Evolutionary conservation across 2,888 invertebrate genomes (phyloP).

Genomic region (Arenicola marina): DNA sequence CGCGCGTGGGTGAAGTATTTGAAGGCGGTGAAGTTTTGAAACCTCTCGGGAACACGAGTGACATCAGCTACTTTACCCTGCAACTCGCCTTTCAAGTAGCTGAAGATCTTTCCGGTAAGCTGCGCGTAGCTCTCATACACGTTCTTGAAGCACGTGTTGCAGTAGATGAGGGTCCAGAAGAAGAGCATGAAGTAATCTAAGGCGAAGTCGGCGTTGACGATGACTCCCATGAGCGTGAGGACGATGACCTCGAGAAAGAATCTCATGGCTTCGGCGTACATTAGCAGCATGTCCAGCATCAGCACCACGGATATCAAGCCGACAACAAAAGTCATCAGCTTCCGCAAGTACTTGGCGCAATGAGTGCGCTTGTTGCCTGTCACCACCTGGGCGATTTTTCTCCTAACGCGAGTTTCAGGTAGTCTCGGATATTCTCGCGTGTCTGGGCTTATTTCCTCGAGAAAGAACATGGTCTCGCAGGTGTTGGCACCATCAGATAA

Average conservation of each 20-base stretch:
- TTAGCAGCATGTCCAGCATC: not conserved
- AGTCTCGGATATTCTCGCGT: not conserved
- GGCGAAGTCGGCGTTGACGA: not conserved
- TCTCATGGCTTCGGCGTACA: constrained; percentile 1
- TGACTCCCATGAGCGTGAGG: not conserved
- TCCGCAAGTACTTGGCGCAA: not conserved
- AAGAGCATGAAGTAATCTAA: constrained; percentile 1
- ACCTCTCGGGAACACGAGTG: not conserved
- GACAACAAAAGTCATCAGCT: not conserved
- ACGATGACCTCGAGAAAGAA: not conserved
- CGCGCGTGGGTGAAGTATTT: not conserved
- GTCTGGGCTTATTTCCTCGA: not conserved
- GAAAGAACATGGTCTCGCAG: not conserved
- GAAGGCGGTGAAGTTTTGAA: not conserved
- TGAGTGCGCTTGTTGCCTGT: too few species aligned
- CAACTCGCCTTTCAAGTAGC: not conserved
- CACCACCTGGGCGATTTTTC: too few species aligned
- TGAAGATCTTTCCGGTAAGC: not conserved
- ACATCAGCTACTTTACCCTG: not conserved
- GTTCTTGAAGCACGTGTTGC: not conserved
- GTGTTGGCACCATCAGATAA: too few species aligned
- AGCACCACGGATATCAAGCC: not conserved
- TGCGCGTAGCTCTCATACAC: not conserved
- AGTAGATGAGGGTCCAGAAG: not conserved
- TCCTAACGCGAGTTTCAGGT: not conserved